These are phyloP conservation scores for Coenonympha glycerion DNA, from an alignment of 2,888 invertebrate genomes.

Conservation along the genomic window DNA sequence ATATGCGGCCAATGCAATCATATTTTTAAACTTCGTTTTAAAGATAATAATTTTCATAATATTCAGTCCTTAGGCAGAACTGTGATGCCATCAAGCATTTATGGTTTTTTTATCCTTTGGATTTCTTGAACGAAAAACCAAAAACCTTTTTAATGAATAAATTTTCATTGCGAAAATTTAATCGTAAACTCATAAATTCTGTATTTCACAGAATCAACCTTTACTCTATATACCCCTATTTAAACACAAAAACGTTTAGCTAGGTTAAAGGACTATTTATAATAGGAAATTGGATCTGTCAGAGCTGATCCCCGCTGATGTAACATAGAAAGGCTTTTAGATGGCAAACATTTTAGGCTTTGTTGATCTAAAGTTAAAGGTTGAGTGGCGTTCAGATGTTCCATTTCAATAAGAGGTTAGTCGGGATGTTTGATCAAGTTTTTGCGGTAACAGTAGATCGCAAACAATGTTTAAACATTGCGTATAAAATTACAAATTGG, in stretches of 20 bases:
- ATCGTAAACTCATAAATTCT: neutral
- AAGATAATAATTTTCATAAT: too few relatives aligned
- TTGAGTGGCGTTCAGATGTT: constrained; percentile 7
- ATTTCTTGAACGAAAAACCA: too few relatives aligned
- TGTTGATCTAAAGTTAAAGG: constrained; percentile 8
- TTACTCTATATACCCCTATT: neutral
- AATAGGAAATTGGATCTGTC: constrained; percentile 58
- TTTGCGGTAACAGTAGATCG: neutral
- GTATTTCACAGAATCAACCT: neutral
- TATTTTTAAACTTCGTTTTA: too few relatives aligned
- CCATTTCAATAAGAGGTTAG: constrained; percentile 4
- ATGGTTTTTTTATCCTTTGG: too few relatives aligned
- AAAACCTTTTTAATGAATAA: too few relatives aligned
- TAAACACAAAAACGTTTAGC: neutral
- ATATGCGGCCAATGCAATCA: too few relatives aligned
- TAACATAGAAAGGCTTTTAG: constrained; percentile 59
- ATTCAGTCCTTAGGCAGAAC: too few relatives aligned
- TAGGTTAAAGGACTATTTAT: constrained; percentile 32
- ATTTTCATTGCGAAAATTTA: too few relatives aligned
- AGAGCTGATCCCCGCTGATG: constrained; percentile 38
- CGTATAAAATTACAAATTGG: too few relatives aligned
- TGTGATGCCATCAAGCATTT: too few relatives aligned
- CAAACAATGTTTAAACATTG: too few relatives aligned
- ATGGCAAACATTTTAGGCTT: constrained; percentile 36
- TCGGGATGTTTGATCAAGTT: constrained; percentile 1